Base-by-base conservation (phyloP, 1,140 invertebrate species). In the Nymphalis io region DNA sequence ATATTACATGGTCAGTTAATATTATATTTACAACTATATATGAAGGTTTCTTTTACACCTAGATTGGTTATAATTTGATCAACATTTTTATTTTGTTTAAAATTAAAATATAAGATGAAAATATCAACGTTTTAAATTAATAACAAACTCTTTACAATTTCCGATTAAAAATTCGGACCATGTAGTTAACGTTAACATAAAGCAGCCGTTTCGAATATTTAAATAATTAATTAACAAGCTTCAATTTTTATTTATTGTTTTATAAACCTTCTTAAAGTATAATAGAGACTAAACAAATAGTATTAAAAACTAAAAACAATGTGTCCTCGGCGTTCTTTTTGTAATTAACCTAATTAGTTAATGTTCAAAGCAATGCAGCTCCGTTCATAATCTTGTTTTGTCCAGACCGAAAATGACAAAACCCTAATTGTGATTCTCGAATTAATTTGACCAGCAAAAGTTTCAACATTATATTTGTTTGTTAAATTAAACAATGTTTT, bases 271-370 rank as follows among this genome's bases (percentile, higher is more conserved):
- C 42, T 8, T n/a, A 6, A 46, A 46, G 16, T 33, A 33, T 8
- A n/a, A n/a, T n/a, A 33, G 6, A 33, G 27, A 33, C 10, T 33
- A 33, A 33, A 33, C 10, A 27, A n/a, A n/a, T n/a, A n/a, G n/a
- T n/a, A n/a, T n/a, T n/a, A 27, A 27, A 27, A 27, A 27, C 0
- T 1, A 27, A 3, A 33, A 33, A 33, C 27, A 33, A 33, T 33
- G 27, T 8, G 27, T 5, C 6, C 27, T 33, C 27, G 10, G 6
- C 10, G 46, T 18, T 20, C 4, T 46, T 51, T 51, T 51, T 20
- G n/a, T 51, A 51, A 20, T 51, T 51, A 51, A 51, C 46, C 46
- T 21, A 51, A 51, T 51, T 51, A 51, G 18, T 51, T 51, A 51
- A 51, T 20, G 16, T 51, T 51, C 46, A 51, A 51, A 51, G 20